Conservation (phyloP, 1,140 invertebrate genomes). For the Apolygus lucorum region DNA sequence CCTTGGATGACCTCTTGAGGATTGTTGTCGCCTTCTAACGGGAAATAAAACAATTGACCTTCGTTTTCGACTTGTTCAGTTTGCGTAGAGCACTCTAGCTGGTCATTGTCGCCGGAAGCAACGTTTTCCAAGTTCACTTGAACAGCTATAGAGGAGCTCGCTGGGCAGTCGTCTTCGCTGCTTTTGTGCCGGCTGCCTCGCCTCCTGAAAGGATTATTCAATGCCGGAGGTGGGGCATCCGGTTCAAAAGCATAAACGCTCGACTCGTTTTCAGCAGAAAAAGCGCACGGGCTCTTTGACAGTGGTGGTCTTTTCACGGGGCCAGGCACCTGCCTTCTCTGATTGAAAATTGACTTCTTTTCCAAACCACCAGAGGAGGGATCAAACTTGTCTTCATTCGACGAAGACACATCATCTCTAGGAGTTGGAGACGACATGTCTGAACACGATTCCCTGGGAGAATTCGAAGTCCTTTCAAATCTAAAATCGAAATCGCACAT, state of each 20-base stretch:
- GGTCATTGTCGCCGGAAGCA: conserved; percentile 11
- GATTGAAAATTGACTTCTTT: conserved; percentile 45
- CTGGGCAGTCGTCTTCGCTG: conserved; percentile 29
- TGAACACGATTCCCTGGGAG: conserved; percentile 23
- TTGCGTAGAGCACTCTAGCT: conserved; percentile 45
- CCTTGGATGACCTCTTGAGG: conserved; percentile 51
- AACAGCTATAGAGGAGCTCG: conserved; percentile 48
- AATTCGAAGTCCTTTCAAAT: conserved; percentile 24
- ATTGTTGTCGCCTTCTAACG: conserved; percentile 46
- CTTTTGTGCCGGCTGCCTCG: conserved; percentile 25
- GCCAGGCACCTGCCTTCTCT: conserved; percentile 33
- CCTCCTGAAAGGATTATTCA: conserved; percentile 48
- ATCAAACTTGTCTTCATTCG: conserved; percentile 30
- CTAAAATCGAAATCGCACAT: conserved; percentile 29
- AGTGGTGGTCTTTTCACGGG: conserved; percentile 38
- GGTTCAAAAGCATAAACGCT: conserved; percentile 63
- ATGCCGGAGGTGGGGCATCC: conserved; percentile 41
- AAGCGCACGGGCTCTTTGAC: conserved; percentile 50
- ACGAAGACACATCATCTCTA: conserved; percentile 31
- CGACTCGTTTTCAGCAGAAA: conserved; percentile 58
- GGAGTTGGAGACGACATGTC: conserved; percentile 28
- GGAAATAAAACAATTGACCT: conserved; percentile 60
- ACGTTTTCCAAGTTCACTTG: conserved; percentile 44
- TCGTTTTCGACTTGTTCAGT: conserved; percentile 45
- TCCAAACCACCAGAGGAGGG: conserved; percentile 33